Base-by-base conservation (phyloP, 1,140 invertebrate species). In the Scaptodrosophila lebanonensis region DNA sequence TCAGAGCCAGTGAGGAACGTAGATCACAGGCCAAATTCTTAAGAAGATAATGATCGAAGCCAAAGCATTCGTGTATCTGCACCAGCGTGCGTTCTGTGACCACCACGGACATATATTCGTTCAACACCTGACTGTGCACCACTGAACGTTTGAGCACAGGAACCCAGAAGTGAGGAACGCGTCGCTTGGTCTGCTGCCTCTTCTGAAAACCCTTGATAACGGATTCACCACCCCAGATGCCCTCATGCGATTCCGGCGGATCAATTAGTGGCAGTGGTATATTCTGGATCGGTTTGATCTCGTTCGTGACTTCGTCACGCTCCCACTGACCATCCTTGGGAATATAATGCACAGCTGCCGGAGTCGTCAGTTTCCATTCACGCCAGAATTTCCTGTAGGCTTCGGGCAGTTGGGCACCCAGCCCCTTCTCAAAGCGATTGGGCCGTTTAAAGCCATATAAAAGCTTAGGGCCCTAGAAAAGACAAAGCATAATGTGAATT, bases 171-270 rank as follows among this genome's bases (percentile, higher is more conserved):
- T 92, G 92, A 0, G 95, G 93, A 0, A 93, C 90, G 59, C 92
- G 89, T 54, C 91, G 88, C 44, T 87, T 87, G 3, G 83, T 87
- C n/a, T 76, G 88, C 33, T 90, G 68, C 45, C 91, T 91, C 84
- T 94, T 95, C 69, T 91, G 89, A 76, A 95, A 97, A 25, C 97
- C 97, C 89, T 95, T 92, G 16, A 99, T 88, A 1, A 99, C 89
- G n/a, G 92, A 95, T 89, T 99, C 98, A 4, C 98, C 98, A 62
- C 97, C 98, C 97, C 97, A 99, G 43, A 99, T 89, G 15, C 97
- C 97, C 40, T 93, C 43, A 85, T 99, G 88, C 48, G 92, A 87
- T 89, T 99, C 95, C 44, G 91, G 89, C 1, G 96, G 94, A 84
- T 92, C 93, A 49, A 90, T 89, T 0, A 97, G 66, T 1, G 93